Percentiles rank a stretch among this genome's conserved stretches.
Evolutionary conservation across 35 echinoderm and acorn worm species (phyloP).

Genomic region (Hemicentrotus pulcherrimus): DNA sequence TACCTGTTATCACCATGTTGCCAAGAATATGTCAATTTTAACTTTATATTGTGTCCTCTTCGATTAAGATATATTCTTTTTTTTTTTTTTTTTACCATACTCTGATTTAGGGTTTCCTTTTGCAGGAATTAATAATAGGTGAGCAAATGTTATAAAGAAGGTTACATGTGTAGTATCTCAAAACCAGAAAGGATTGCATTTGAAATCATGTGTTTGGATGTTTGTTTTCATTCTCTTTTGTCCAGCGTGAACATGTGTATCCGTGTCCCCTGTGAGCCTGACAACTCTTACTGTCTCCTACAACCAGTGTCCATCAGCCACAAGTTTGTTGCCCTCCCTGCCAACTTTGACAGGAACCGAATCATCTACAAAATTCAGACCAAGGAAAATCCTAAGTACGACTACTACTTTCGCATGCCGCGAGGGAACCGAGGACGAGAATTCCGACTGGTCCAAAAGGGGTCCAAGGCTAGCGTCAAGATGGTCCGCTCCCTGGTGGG

Average conservation of each 20-base stretch:
- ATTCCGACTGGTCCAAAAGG: slow-evolving; percentile 47
- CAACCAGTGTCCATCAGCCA: slow-evolving; percentile 48
- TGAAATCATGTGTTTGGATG: neutral
- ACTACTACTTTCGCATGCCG: slow-evolving; percentile 36
- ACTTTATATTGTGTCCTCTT: no score
- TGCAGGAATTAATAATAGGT: no score
- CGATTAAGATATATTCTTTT: no score
- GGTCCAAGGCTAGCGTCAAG: slow-evolving; percentile 29
- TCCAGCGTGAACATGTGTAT: slow-evolving; percentile 33
- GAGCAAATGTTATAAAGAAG: no score
- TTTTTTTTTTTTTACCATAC: no score
- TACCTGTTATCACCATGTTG: neutral
- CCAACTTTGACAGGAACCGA: slow-evolving; percentile 21
- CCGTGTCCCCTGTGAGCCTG: slow-evolving; percentile 25
- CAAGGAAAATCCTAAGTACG: slow-evolving; percentile 20
- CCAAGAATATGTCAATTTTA: no score
- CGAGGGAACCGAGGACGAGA: slow-evolving; percentile 47
- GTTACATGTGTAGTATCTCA: no score
- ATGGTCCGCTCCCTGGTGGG: slow-evolving; percentile 46
- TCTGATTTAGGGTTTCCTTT: no score
- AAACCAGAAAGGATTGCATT: neutral
- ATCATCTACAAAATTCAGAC: slow-evolving; percentile 50
- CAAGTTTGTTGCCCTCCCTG: slow-evolving; percentile 53
- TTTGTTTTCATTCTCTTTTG: neutral
- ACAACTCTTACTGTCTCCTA: slow-evolving; percentile 42